Percentiles rank a stretch among this genome's conserved stretches.
These are phyloP conservation scores for Chymomyza caudatula DNA, from an alignment of 2,888 invertebrate species.

Conservation along the genomic window DNA sequence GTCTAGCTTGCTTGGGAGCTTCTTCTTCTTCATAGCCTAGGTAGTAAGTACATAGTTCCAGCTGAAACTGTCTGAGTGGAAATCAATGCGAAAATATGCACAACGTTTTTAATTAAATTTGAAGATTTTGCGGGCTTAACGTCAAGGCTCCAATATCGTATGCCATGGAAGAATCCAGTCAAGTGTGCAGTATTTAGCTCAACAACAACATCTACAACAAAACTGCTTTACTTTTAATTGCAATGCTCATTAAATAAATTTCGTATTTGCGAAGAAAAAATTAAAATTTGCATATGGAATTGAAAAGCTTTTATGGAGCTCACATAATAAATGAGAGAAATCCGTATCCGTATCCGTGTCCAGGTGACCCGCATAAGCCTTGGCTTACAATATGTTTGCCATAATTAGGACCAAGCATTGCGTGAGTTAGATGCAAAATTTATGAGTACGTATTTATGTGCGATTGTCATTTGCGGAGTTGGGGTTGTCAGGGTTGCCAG, in stretches of 20 bases:
- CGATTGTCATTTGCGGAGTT: too few relatives aligned
- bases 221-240: background rate
- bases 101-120: conserved; percentile 61
- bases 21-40: background rate
- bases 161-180: conserved; percentile 29
- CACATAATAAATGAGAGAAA: background rate
- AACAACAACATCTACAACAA: background rate
- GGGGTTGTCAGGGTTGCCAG: background rate
- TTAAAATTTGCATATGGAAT: background rate
- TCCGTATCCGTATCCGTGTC: too few relatives aligned
- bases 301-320: background rate
- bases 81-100: conserved; percentile 60
- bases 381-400: background rate
- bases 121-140: conserved; percentile 43
- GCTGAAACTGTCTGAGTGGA: background rate
- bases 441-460: background rate
- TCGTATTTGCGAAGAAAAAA: background rate
- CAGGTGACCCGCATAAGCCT: background rate
- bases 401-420: background rate
- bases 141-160: conserved; percentile 34
- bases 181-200: conserved; percentile 37
- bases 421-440: background rate
- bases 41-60: background rate
- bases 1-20: background rate
- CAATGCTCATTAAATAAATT: background rate